Evolutionary conservation across 2,888 invertebrate species (phyloP).

Genomic region (Dysmachus trigonus): DNA sequence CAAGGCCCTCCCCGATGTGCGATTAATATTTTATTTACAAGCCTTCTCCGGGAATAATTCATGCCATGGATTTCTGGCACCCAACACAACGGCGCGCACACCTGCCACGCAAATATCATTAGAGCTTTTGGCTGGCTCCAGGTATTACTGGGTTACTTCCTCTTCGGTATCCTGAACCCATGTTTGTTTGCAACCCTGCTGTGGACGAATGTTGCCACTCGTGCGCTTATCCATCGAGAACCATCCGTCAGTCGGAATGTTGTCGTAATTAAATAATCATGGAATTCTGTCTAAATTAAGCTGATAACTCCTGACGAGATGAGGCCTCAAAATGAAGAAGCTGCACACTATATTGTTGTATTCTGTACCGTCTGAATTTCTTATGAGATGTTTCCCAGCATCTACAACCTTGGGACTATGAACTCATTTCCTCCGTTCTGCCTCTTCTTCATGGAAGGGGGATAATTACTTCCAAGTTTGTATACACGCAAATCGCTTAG

Average conservation of each 20-base stretch:
- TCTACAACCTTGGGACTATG: not conserved
- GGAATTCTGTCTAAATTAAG: not conserved
- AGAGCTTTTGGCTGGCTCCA: not conserved
- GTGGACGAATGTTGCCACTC: not conserved
- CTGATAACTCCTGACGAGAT: not conserved
- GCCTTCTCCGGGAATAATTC: not conserved
- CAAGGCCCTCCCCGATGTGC: not conserved
- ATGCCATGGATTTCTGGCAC: not conserved
- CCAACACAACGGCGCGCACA: not conserved
- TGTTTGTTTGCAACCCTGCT: not conserved
- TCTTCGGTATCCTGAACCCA: not conserved
- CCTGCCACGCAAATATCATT: not conserved
- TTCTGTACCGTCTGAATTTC: not conserved
- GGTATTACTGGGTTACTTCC: not conserved
- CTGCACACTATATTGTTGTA: not conserved
- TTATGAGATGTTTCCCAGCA: not conserved
- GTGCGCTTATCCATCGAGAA: not conserved
- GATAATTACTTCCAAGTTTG: not conserved
- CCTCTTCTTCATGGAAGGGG: not conserved
- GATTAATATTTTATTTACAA: slow-evolving; percentile 5
- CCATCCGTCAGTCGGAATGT: not conserved
- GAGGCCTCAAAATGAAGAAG: not conserved
- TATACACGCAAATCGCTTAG: not conserved
- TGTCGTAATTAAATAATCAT: slow-evolving; percentile 11
- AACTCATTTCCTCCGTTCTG: not conserved